phyloP scores from a whole-genome alignment of 2,888 invertebrate species.

The Euzophera pinguis region DNA sequence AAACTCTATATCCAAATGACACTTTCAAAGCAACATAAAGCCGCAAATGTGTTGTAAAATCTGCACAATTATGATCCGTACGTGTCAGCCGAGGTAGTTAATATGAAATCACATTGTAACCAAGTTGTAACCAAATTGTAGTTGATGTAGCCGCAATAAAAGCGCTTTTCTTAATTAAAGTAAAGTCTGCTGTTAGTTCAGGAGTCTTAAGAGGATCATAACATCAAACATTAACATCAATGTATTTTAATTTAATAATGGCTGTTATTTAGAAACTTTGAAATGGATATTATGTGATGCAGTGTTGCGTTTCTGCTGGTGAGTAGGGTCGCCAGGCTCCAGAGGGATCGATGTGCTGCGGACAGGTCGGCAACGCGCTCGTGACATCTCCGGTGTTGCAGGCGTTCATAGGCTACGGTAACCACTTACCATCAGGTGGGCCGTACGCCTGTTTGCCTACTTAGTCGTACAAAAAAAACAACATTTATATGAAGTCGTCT shows the following conservation, averaged over 20 bases:
- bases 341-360: too few species aligned
- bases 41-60: background rate
- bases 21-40: background rate
- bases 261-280: too few species aligned
- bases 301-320: too few species aligned
- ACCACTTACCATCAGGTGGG: too few species aligned
- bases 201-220: background rate
- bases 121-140: background rate
- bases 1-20: background rate
- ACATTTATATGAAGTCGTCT: too few species aligned
- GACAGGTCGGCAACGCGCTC: too few species aligned
- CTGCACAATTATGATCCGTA: conserved; percentile 1
- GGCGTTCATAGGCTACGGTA: too few species aligned
- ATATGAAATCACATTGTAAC: background rate
- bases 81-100: conserved; percentile 3
- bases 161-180: conserved; percentile 9
- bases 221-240: background rate
- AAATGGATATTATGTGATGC: too few species aligned
- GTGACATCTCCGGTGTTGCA: too few species aligned
- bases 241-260: background rate
- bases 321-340: too few species aligned
- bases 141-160: background rate
- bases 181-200: background rate
- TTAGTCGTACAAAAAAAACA: too few species aligned
- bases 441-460: too few species aligned